Base-by-base conservation (phyloP, 2,797 vertebrate species). In the Anguilla megastoma region DNA sequence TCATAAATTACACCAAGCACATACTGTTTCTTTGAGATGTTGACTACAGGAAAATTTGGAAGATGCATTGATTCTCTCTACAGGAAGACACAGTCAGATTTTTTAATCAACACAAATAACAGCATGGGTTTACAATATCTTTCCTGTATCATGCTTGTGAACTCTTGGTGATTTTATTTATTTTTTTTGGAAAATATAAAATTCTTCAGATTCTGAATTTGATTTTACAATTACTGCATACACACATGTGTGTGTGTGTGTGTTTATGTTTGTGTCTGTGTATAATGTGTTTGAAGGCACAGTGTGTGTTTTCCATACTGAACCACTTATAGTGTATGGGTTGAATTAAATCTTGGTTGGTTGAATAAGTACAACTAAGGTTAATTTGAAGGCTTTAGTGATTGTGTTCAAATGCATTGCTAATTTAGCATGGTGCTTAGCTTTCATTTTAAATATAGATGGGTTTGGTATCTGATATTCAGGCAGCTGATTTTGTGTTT, bases 1-100 rank as follows among this genome's bases (percentile, higher is more conserved):
- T 92, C 92, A 93, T 96, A 90, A 95, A 94, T 95, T 94, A 92
- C 89, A 89, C 76, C 85, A 89, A 93, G 93, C 91, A 94, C 92
- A 92, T 90, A 93, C 92, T 93, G 92, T 94, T 90, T 92, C 86
- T 58, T 86, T 87, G 91, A 89, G 88, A 89, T 90, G 93, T 94
- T 94, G 91, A 92, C 91, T 27, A 74, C 86, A 90, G 85, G 87
- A 91, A 92, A 88, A 87, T 88, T 90, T 54, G 87, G 60, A 82
- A 76, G 83, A 50, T 89, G 45, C 74, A 79, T 84, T 85, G 71
- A 66, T 87, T 71, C 56, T 76, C 48, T 45, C 58, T 52, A 24
- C 27, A 50, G 30, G 7, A 50, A 82, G 79, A 48, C 45, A 80
- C 4, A 48, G 21, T 82, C 41, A 82, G 18, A 16, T 79, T 21